Evolutionary conservation across 2,888 invertebrate species (phyloP).

Genomic region (Siphlonurus alternatus): DNA sequence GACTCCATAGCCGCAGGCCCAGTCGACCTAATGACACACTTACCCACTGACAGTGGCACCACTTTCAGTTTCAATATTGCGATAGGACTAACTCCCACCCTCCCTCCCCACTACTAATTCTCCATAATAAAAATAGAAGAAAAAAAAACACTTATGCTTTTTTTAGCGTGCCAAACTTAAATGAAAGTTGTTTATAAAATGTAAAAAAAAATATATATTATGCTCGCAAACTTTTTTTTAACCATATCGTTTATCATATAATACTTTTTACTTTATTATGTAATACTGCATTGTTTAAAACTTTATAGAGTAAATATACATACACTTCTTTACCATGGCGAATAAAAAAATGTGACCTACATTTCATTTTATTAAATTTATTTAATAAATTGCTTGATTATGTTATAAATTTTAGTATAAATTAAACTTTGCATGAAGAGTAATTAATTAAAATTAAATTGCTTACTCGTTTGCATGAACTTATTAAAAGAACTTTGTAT

Average conservation of each 20-base stretch:
- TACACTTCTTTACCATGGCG: too few species aligned
- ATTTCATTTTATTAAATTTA: too few species aligned
- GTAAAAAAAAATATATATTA: too few species aligned
- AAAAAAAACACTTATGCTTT: background rate
- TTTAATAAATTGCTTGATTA: too few species aligned
- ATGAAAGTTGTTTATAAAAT: background rate
- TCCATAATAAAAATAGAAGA: background rate
- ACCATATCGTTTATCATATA: background rate
- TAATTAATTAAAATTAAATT: too few species aligned
- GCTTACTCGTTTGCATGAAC: too few species aligned
- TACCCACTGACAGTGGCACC: slow-evolving; percentile 38
- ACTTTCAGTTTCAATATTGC: slow-evolving; percentile 26
- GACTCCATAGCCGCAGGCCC: background rate
- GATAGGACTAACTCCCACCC: too few species aligned
- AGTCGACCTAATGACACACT: slow-evolving; percentile 43
- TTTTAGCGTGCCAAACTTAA: background rate
- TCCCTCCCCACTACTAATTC: background rate
- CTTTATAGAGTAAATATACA: too few species aligned
- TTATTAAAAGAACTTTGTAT: too few species aligned
- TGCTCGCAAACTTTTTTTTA: background rate
- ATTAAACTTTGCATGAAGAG: too few species aligned
- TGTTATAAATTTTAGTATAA: too few species aligned
- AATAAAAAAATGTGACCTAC: too few species aligned
- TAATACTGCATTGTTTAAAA: background rate
- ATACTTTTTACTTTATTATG: background rate